Evolutionary conservation across 92 coral and sea anemone species (phyloP), one percentile per base, ranked within the genome.

Genomic region (Siderastrea radians): DNA sequence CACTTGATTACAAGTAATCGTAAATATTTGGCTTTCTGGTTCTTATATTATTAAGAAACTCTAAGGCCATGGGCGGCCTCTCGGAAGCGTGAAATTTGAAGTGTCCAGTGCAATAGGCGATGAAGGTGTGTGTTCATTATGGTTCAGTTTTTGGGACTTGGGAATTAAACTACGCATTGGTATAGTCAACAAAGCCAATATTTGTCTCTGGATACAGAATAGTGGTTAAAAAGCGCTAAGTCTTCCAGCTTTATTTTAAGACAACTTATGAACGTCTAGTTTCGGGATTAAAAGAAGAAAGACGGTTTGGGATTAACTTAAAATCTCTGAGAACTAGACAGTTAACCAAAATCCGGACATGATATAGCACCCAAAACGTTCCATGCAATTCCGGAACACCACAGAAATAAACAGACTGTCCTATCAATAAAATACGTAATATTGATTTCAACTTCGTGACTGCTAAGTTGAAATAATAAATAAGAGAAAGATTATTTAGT

Each of bases 201-300:
- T n/a, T 55, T 69, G 49, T n/a, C 55, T 45, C 43, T 11, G 48
- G 43, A 49, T 19, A 7, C 5, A 11, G 15, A 49, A 78, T 38
- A 9, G 58, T n/a, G n/a, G 19, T 44, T 55, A 45, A 47, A 45
- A 82, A 46, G 11, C 43, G 54, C 63, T 82, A 44, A 82, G 11
- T 55, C 78, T 71, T 82, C 78, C 78, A 71, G 68, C 69, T 58
- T 70, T 71, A 53, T 70, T 72, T 70, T 57, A 70, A 81, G 7
- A 43, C 67, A 62, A 55, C 75, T 53, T 69, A 52, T 59, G 69
- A 14, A 70, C 51, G 86, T 71, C 78, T 69, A 46, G 69, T 70
- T 82, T 69, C 44, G 44, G 78, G 86, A 82, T 82, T 82, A 71
- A 57, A 52, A 49, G 26, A 52, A 80, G 51, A 58, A 19, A 69